These are phyloP conservation scores for Poicephalus gulielmi DNA, from an alignment of 2,113 vertebrate species.

Conservation along the genomic window DNA sequence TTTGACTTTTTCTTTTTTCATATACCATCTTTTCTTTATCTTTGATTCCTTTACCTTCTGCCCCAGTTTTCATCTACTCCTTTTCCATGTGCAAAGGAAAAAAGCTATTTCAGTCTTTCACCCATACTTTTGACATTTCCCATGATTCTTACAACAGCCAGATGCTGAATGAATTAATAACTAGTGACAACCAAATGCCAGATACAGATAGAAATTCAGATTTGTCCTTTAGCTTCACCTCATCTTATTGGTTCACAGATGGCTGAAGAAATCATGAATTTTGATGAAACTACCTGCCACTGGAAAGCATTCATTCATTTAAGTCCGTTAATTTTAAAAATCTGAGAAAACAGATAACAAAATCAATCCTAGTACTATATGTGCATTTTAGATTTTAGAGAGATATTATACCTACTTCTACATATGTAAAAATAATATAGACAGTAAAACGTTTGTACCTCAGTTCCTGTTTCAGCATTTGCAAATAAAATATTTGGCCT, in stretches of 20 bases:
- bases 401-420: background rate
- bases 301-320: background rate
- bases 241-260: background rate
- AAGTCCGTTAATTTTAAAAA: background rate
- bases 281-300: background rate
- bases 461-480: background rate
- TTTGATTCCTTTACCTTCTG: background rate
- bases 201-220: background rate
- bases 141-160: background rate
- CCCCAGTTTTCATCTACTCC: background rate
- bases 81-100: background rate
- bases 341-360: background rate
- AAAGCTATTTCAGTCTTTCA: background rate
- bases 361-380: background rate
- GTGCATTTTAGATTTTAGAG: background rate
- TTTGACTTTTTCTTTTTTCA: background rate
- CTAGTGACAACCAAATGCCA: background rate
- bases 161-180: background rate
- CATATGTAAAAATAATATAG: background rate
- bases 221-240: background rate
- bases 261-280: background rate
- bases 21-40: background rate
- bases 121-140: background rate
- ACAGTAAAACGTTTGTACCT: background rate
- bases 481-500: background rate